Percentiles rank a stretch among this genome's conserved stretches.
Evolutionary conservation across 2,888 invertebrate species (phyloP).

Genomic region (Amphipoea lucens): DNA sequence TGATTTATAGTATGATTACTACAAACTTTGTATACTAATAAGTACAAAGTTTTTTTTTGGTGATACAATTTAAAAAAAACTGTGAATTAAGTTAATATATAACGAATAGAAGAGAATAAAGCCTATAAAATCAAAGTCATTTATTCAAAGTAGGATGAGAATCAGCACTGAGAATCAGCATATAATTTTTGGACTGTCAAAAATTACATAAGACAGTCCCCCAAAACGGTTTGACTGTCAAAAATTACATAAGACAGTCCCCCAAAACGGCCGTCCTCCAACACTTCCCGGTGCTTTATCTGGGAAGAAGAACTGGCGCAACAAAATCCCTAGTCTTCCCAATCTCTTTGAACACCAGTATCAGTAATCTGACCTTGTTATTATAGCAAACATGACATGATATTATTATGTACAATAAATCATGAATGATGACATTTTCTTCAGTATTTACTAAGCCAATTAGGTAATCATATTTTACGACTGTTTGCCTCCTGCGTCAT

Average conservation of each 20-base stretch:
- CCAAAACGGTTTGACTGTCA: neutral
- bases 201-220: neutral
- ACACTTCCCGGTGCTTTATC: neutral
- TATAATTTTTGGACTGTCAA: too few relatives aligned
- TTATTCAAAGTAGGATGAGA: too few relatives aligned
- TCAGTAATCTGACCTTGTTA: conserved; percentile 10
- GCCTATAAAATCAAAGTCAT: too few relatives aligned
- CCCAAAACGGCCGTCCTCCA: neutral
- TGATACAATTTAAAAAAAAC: too few relatives aligned
- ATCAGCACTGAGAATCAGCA: too few relatives aligned
- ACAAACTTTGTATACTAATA: neutral
- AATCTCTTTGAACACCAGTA: conserved; percentile 13
- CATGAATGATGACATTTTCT: conserved; percentile 14
- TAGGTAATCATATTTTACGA: conserved; percentile 25
- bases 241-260: neutral
- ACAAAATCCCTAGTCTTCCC: neutral
- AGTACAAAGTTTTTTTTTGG: too few relatives aligned
- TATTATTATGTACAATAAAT: conserved; percentile 27
- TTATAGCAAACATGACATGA: conserved; percentile 13
- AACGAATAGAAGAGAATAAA: too few relatives aligned
- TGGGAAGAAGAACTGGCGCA: neutral
- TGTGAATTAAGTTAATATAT: too few relatives aligned
- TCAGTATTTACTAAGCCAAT: conserved; percentile 21
- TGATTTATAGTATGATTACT: neutral
- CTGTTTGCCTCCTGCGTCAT: conserved; percentile 2